A percentile compares a stretch with the other conserved stretches of the same genome.
Evolutionary conservation across 2,888 invertebrate species (phyloP).

Genomic region (Merodon equestris): DNA sequence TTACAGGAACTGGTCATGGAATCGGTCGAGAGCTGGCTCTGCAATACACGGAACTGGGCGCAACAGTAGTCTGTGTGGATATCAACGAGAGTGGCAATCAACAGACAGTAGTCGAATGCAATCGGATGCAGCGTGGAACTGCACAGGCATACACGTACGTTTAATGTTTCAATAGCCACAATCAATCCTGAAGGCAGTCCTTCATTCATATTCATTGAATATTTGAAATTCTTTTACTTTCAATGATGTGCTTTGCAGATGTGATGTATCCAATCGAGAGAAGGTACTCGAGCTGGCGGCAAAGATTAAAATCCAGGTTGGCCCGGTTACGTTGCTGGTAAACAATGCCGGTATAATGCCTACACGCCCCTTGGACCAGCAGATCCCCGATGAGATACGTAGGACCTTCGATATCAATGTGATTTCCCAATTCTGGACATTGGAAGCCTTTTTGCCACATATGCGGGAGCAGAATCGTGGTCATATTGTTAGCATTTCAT

Average conservation of each 20-base stretch:
- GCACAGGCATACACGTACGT: conserved; percentile 79
- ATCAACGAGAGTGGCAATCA: conserved; percentile 85
- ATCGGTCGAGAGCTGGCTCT: conserved; percentile 89
- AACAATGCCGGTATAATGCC: conserved; percentile 95
- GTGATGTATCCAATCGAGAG: conserved; percentile 87
- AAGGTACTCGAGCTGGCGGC: conserved; percentile 83
- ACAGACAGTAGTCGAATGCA: conserved; percentile 83
- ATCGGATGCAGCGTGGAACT: conserved; percentile 73
- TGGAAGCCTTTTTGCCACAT: conserved; percentile 87
- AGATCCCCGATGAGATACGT: conserved; percentile 85
- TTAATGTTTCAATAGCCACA: conserved; percentile 62
- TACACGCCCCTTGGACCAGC: conserved; percentile 84
- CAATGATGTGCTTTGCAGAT: too few species aligned
- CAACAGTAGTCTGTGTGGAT: conserved; percentile 88
- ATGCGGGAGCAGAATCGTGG: conserved; percentile 88
- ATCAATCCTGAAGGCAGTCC: conserved; percentile 53
- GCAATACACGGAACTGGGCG: conserved; percentile 85
- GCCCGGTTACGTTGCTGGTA: conserved; percentile 87
- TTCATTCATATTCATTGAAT: conserved; percentile 64
- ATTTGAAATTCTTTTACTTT: not conserved
- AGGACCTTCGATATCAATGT: conserved; percentile 87
- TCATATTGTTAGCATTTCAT: conserved; percentile 87
- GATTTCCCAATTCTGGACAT: conserved; percentile 87
- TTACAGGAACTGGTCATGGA: conserved; percentile 92
- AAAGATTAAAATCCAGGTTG: conserved; percentile 84